Percentiles rank a stretch among this genome's conserved stretches.
Conservation (phyloP, 2,888 invertebrate species). For the Orchesella flavescens region DNA sequence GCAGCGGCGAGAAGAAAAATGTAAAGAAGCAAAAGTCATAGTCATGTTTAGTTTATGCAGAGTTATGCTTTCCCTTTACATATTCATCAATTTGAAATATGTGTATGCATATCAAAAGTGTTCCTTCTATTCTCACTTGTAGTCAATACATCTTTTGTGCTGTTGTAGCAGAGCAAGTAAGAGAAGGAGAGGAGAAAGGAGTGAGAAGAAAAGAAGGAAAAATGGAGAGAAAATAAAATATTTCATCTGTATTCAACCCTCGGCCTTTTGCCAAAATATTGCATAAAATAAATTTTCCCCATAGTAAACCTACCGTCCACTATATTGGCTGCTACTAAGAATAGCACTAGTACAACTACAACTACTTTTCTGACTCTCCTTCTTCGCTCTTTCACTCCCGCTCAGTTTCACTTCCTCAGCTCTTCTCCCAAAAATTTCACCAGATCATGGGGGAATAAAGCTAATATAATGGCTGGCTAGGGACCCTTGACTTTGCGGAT, state of each 20-base stretch:
- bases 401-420: constrained; percentile 5
- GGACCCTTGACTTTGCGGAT: constrained; percentile 40
- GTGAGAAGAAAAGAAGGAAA: constrained; percentile 28
- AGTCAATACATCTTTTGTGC: constrained; percentile 8
- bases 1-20: neutral
- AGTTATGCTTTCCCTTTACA: neutral
- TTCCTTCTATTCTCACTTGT: constrained; percentile 1
- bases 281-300: constrained; percentile 57
- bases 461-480: constrained; percentile 46
- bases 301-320: constrained; percentile 42
- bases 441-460: constrained; percentile 52
- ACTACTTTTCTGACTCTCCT: too few species aligned
- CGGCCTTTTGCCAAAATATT: constrained; percentile 62
- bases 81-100: too few species aligned
- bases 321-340: constrained; percentile 30
- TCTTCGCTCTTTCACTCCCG: constrained; percentile 7
- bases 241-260: constrained; percentile 63
- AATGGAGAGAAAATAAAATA: constrained; percentile 51
- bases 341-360: constrained; percentile 12
- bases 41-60: neutral
- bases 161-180: constrained; percentile 4
- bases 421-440: constrained; percentile 44
- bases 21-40: neutral
- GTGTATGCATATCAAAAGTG: neutral
- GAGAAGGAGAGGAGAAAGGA: constrained; percentile 9